Percentiles rank a stretch among this genome's conserved stretches.
phyloP scores from a whole-genome alignment of 2,113 vertebrate species.

The Perca fluviatilis region DNA sequence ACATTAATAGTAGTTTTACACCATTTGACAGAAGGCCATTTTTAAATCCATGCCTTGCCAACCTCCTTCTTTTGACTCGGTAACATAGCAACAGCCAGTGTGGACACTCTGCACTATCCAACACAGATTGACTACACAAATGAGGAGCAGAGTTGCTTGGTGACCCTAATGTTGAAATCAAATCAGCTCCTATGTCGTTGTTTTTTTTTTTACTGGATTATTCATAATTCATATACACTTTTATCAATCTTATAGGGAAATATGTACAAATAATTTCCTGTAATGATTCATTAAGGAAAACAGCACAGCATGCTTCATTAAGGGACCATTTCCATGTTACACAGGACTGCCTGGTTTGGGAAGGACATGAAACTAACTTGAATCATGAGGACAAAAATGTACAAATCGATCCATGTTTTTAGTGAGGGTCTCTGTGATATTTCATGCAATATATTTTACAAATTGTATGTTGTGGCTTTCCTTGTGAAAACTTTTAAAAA shows the following conservation, averaged over 20 bases:
- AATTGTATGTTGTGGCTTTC: not conserved
- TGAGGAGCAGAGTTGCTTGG: not conserved
- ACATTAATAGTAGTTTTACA: slow-evolving; percentile 2
- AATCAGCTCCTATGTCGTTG: not conserved
- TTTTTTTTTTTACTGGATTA: not conserved
- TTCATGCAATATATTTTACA: not conserved
- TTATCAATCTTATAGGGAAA: not conserved
- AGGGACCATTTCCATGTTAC: not conserved
- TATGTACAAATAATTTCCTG: not conserved
- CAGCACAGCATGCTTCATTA: not conserved
- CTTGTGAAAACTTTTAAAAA: not conserved
- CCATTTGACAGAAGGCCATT: slow-evolving; percentile 6
- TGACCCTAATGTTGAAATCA: not conserved
- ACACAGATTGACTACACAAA: slow-evolving; percentile 3
- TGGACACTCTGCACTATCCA: not conserved
- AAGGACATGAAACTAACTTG: not conserved
- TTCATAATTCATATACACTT: not conserved
- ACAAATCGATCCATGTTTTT: not conserved
- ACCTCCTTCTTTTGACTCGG: slow-evolving; percentile 24
- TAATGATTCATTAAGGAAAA: not conserved
- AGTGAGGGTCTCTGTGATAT: not conserved
- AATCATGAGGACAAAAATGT: not conserved
- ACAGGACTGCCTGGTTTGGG: not conserved
- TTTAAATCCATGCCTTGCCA: slow-evolving; percentile 22
- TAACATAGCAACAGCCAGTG: slow-evolving; percentile 49